Evolutionary conservation across 1,140 invertebrate genomes (phyloP).

Genomic region (Phortica variegata): DNA sequence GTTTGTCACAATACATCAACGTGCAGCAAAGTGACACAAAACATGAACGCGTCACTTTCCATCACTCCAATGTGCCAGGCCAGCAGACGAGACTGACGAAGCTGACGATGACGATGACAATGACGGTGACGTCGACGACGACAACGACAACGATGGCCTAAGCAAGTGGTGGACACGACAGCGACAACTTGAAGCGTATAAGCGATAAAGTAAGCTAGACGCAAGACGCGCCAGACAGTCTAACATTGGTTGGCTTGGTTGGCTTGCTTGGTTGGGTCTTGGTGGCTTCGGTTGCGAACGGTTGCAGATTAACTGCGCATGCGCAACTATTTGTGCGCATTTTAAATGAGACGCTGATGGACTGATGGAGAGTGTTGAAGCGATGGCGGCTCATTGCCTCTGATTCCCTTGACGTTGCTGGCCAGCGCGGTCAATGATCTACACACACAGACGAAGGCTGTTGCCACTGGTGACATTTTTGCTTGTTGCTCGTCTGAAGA

Average conservation of each 20-base stretch:
- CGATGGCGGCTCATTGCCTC: no score
- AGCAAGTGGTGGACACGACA: conserved; percentile 15
- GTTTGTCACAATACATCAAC: conserved; percentile 57
- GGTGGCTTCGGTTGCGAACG: no score
- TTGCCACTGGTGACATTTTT: conserved; percentile 34
- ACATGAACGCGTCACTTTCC: conserved; percentile 57
- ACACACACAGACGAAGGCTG: no score
- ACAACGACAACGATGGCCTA: conserved; percentile 18
- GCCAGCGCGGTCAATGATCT: no score
- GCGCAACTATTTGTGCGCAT: conserved; percentile 51
- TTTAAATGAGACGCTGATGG: conserved; percentile 43
- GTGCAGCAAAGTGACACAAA: conserved; percentile 53
- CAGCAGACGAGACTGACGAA: no score
- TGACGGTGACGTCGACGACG: conserved; percentile 9
- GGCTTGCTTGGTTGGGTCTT: no score
- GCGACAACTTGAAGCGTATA: no score
- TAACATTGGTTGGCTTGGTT: conserved; percentile 27
- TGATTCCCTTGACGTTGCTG: no score
- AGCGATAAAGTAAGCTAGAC: conserved; percentile 14
- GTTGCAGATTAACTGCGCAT: conserved; percentile 46
- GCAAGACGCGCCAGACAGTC: conserved; percentile 29
- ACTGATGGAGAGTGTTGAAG: no score
- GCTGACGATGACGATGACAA: conserved; percentile 27
- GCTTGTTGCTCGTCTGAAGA: conserved; percentile 33
- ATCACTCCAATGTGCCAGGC: conserved; percentile 53